These are phyloP conservation scores for Samia ricini DNA, from an alignment of 1,140 invertebrate species.

Conservation along the genomic window DNA sequence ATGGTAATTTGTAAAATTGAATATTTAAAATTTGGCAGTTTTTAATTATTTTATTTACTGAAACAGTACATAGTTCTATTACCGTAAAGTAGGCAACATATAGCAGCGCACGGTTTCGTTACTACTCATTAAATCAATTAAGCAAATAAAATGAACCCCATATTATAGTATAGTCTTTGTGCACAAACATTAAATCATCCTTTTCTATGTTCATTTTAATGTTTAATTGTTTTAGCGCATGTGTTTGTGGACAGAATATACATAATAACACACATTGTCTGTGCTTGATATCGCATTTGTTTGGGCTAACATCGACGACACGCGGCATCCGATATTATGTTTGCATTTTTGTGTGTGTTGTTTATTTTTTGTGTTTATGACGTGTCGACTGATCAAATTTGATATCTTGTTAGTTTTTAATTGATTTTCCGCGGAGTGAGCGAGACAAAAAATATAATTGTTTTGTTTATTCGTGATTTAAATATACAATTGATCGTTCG, in stretches of 20 bases:
- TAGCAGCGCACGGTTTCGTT: background rate
- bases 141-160: too few relatives aligned
- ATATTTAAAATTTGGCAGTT: too few relatives aligned
- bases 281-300: background rate
- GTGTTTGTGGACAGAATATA: background rate
- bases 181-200: background rate
- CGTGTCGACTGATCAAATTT: background rate
- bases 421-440: background rate
- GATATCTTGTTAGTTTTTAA: background rate
- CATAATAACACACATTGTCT: too few relatives aligned
- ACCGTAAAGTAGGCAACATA: background rate
- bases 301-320: background rate
- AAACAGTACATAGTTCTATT: too few relatives aligned
- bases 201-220: background rate
- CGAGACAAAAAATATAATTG: too few relatives aligned
- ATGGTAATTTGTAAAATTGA: too few relatives aligned
- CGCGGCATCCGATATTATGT: background rate
- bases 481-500: background rate
- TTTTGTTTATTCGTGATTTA: background rate
- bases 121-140: too few relatives aligned
- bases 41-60: too few relatives aligned
- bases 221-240: background rate
- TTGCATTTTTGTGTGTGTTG: background rate
- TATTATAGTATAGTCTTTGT: background rate
- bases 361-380: background rate